A percentile compares a stretch with the other conserved stretches of the same genome.
These are phyloP conservation scores for Archilochus colubris DNA, from an alignment of 2,113 vertebrate species.

Conservation along the genomic window DNA sequence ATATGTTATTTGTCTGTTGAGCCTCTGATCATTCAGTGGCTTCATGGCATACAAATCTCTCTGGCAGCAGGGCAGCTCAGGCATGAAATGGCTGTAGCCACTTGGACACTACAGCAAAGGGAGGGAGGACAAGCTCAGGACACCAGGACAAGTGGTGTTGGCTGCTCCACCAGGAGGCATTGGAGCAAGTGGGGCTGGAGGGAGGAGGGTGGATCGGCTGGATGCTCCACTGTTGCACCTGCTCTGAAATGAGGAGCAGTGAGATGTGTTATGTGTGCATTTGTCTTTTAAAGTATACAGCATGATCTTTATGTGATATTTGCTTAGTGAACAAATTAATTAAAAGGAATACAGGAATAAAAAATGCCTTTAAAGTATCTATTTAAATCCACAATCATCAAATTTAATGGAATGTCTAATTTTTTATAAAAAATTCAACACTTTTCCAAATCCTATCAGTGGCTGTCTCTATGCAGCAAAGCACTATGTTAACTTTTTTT, in stretches of 20 bases:
- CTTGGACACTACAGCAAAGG: background rate
- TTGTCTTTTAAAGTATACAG: background rate
- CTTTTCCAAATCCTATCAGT: background rate
- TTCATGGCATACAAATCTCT: background rate
- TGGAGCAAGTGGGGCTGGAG: background rate
- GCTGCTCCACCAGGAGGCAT: background rate
- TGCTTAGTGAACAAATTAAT: background rate
- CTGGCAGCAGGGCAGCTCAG: background rate
- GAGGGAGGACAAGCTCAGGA: background rate
- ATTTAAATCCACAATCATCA: background rate
- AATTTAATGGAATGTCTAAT: background rate
- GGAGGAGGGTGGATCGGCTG: too few relatives aligned
- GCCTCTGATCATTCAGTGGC: background rate
- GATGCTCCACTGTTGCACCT: background rate
- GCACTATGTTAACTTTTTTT: background rate
- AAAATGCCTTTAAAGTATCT: background rate
- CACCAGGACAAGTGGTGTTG: too few relatives aligned
- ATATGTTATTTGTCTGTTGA: background rate
- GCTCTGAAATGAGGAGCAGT: fast-evolving
- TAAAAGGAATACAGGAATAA: fast-evolving
- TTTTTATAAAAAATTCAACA: background rate
- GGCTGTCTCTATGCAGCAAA: background rate
- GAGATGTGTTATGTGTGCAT: fast-evolving
- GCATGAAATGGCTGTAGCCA: too few relatives aligned
- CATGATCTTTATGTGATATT: background rate